phyloP scores from a whole-genome alignment of 2,797 vertebrate genomes.

The Tapirus indicus region DNA sequence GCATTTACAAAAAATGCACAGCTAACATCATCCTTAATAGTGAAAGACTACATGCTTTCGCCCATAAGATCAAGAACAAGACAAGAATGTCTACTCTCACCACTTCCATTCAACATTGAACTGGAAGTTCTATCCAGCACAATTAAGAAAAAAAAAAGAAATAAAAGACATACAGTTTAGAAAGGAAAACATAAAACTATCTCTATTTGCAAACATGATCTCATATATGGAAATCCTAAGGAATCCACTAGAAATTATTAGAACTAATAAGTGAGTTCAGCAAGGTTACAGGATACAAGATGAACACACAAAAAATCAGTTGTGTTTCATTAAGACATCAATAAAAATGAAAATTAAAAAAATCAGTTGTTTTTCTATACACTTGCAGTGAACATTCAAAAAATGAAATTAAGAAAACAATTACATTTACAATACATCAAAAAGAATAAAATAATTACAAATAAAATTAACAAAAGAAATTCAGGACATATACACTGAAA shows the following conservation, averaged over 20 bases:
- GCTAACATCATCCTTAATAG: not conserved
- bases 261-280: not conserved
- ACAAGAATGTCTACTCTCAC: not conserved
- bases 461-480: not conserved
- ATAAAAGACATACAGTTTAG: not conserved
- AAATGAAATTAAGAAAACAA: not conserved
- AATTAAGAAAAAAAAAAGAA: not conserved
- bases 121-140: not conserved
- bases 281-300: not conserved
- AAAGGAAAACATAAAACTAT: not conserved
- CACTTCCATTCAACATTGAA: not conserved
- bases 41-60: not conserved
- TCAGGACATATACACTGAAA: not conserved
- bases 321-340: not conserved
- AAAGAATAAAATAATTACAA: not conserved
- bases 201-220: not conserved
- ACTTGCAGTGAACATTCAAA: not conserved
- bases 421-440: not conserved
- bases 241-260: not conserved
- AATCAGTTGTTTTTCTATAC: not conserved
- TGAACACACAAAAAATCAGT: not conserved
- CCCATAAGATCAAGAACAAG: not conserved
- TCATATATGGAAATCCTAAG: not conserved
- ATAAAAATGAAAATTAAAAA: not conserved
- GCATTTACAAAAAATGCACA: not conserved